Conservation (phyloP, 2,888 invertebrate genomes). For the Agrenia bidenticulata region DNA sequence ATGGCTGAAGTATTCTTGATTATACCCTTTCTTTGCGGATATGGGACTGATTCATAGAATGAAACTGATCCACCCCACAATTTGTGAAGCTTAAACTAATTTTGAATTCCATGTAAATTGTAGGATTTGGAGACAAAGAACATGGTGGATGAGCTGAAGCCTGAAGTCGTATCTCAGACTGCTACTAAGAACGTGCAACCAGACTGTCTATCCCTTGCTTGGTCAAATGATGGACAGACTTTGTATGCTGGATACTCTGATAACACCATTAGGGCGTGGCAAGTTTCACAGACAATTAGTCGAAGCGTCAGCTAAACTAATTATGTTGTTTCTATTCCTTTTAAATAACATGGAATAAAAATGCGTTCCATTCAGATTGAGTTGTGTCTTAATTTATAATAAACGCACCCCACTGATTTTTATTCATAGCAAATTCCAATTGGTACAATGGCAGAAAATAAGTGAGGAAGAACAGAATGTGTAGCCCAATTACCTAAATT, state of each 20-base stretch:
- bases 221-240: conserved; percentile 99
- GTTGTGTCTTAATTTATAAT: no score
- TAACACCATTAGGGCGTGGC: conserved; percentile 97
- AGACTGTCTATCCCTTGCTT: conserved; percentile 93
- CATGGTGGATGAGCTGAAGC: conserved; percentile 96
- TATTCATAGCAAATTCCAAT: no score
- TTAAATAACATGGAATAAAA: conserved; percentile 37
- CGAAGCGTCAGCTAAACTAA: conserved; percentile 34
- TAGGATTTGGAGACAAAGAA: conserved; percentile 98
- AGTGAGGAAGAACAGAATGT: no score
- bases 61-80: background rate
- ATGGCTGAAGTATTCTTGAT: conserved; percentile 13
- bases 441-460: no score
- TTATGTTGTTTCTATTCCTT: conserved; percentile 21
- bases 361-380: conserved; percentile 13
- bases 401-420: no score
- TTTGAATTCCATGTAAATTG: conserved; percentile 3
- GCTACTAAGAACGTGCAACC: conserved; percentile 82
- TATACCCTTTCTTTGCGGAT: conserved; percentile 38
- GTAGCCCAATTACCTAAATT: no score
- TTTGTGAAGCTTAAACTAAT: background rate
- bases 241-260: conserved; percentile 99
- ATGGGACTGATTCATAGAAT: conserved; percentile 36
- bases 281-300: conserved; percentile 64
- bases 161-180: conserved; percentile 78